Conservation (phyloP, 1,140 invertebrate species). For the Cyrtorhinus lividipennis region DNA sequence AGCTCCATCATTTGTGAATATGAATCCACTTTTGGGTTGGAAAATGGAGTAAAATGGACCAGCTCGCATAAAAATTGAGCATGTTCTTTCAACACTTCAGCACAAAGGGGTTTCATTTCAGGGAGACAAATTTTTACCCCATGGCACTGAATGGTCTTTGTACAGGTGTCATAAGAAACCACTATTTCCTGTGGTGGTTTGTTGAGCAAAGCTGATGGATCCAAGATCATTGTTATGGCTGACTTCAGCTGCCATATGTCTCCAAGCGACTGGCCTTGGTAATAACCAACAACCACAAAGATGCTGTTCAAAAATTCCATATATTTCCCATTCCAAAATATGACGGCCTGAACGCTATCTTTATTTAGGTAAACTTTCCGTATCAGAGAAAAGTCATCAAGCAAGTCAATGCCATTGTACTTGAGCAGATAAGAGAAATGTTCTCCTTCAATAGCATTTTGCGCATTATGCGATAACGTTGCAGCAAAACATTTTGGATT, state of each 20-base stretch:
- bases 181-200: not conserved
- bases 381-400: not conserved
- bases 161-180: constrained; percentile 13
- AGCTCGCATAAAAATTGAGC: not conserved
- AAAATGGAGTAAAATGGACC: not conserved
- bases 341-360: not conserved
- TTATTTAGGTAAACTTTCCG: not conserved
- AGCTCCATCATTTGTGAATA: not conserved
- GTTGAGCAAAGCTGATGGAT: not conserved
- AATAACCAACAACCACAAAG: constrained; percentile 12
- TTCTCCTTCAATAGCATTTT: not conserved
- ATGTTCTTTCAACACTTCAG: not conserved
- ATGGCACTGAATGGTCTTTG: constrained; percentile 5
- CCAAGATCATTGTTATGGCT: not conserved
- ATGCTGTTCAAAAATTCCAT: constrained; percentile 12
- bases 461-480: not conserved
- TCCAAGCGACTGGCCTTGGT: not conserved
- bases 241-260: not conserved
- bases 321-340: constrained; percentile 16
- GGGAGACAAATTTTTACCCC: constrained; percentile 4
- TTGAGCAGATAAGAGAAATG: not conserved
- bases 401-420: not conserved
- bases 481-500: not conserved
- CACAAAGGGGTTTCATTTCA: not conserved
- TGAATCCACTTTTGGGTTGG: not conserved